Evolutionary conservation across 2,888 invertebrate species (phyloP).

Genomic region (Drosophila mulleri): DNA sequence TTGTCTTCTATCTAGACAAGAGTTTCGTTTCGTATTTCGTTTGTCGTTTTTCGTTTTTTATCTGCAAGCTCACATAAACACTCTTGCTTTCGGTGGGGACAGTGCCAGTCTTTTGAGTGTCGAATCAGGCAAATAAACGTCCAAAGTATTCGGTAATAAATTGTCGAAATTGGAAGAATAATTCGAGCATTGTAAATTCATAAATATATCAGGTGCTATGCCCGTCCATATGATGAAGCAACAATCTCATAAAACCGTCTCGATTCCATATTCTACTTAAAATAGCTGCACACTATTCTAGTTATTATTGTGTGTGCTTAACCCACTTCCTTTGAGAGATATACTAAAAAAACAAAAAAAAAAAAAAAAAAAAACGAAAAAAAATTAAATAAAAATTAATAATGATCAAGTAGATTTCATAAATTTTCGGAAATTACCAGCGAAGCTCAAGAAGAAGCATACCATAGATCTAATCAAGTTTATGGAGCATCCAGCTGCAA

Average conservation of each 20-base stretch:
- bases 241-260: conserved; percentile 38
- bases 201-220: conserved; percentile 76
- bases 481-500: conserved; percentile 68
- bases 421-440: conserved; percentile 33
- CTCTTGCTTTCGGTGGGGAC: conserved; percentile 68
- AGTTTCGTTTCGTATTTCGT: conserved; percentile 15
- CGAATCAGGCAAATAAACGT: conserved; percentile 62
- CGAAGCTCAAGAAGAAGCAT: conserved; percentile 8
- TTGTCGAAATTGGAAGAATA: conserved; percentile 78
- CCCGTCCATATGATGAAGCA: conserved; percentile 45
- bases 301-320: conserved; percentile 40
- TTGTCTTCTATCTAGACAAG: conserved; percentile 72
- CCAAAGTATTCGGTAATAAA: conserved; percentile 71
- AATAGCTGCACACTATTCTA: background rate
- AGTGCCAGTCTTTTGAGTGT: conserved; percentile 49
- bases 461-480: conserved; percentile 54
- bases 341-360: background rate
- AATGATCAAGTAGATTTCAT: conserved; percentile 35
- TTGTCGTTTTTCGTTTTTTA: conserved; percentile 15
- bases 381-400: conserved; percentile 14
- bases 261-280: conserved; percentile 1
- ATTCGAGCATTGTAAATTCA: conserved; percentile 74
- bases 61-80: conserved; percentile 38
- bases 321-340: conserved; percentile 52
- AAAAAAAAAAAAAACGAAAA: background rate